A percentile compares a stretch with the other conserved stretches of the same genome.
Evolutionary conservation across 53 echinoderm and acorn worm species (phyloP).

Genomic region (Zoroaster sp.): DNA sequence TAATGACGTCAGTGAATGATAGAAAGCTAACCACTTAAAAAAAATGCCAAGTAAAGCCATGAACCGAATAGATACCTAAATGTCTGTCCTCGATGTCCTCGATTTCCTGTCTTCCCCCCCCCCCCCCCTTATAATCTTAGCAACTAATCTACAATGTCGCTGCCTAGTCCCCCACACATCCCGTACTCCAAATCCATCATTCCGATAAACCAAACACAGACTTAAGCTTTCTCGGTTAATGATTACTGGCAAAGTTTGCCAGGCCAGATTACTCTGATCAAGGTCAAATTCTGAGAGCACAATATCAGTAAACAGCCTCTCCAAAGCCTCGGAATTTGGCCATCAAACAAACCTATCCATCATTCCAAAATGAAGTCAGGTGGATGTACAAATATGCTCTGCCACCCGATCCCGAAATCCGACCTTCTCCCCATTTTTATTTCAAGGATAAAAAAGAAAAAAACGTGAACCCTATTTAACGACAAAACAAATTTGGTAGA

Average conservation of each 20-base stretch:
- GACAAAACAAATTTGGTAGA: slow-evolving; percentile 22
- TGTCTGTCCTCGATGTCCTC: not conserved
- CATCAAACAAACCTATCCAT: not conserved
- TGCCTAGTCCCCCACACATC: not conserved
- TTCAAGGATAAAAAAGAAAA: not conserved
- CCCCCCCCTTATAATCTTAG: not conserved
- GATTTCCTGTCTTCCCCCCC: not conserved
- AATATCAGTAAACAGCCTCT: not conserved
- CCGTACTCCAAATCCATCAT: not conserved
- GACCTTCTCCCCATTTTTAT: not conserved
- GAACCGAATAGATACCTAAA: not conserved
- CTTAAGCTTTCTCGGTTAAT: not conserved
- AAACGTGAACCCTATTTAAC: slow-evolving; percentile 12
- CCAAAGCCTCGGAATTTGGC: not conserved
- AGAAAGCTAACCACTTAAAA: not conserved
- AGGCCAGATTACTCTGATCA: not conserved
- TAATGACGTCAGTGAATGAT: not conserved
- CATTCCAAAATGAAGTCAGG: slow-evolving; percentile 33
- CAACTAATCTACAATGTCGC: not conserved
- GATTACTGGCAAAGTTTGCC: not conserved
- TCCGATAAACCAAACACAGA: not conserved
- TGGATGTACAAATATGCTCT: slow-evolving; percentile 11
- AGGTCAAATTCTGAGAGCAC: not conserved
- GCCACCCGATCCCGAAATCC: slow-evolving; percentile 8
- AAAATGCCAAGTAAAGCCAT: not conserved